Evolutionary conservation across 2,797 vertebrate species (phyloP).

Genomic region (Sciaenops ocellatus): DNA sequence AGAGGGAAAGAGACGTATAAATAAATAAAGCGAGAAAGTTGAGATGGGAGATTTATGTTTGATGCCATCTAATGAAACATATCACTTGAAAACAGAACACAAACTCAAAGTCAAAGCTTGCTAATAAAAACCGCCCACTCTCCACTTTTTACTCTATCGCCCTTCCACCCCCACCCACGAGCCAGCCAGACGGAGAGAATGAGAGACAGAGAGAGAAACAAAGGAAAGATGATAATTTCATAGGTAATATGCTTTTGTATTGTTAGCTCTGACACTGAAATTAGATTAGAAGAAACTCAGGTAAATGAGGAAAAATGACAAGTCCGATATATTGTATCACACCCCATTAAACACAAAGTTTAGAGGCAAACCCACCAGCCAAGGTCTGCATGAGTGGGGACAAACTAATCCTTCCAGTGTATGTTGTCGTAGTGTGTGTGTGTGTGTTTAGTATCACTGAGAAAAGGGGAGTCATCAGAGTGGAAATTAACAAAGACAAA

Average conservation of each 20-base stretch:
- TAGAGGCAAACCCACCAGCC: conserved; percentile 49
- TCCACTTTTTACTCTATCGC: conserved; percentile 42
- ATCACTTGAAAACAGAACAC: conserved; percentile 45
- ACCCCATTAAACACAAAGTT: conserved; percentile 80
- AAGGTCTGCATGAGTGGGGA: conserved; percentile 20
- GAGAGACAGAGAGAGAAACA: conserved; percentile 27
- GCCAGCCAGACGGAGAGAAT: conserved; percentile 52
- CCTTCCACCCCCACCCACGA: conserved; percentile 50
- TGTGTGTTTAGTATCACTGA: conserved; percentile 16
- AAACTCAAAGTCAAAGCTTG: conserved; percentile 55
- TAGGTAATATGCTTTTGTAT: conserved; percentile 62
- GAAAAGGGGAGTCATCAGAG: conserved; percentile 63
- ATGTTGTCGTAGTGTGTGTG: conserved; percentile 1
- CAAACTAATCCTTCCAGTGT: conserved; percentile 37
- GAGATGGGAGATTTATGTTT: conserved; percentile 47
- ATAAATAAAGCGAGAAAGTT: conserved; percentile 25
- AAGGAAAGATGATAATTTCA: conserved; percentile 49
- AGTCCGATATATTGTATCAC: conserved; percentile 77
- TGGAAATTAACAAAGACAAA: conserved; percentile 83
- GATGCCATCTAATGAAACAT: conserved; percentile 60
- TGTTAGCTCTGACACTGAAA: conserved; percentile 81
- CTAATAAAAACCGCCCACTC: conserved; percentile 62
- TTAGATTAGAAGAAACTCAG: conserved; percentile 77
- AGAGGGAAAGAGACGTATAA: conserved; percentile 16
- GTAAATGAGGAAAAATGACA: conserved; percentile 83